Evolutionary conservation across 2,888 invertebrate genomes (phyloP).

Genomic region (Abscondita cerata): DNA sequence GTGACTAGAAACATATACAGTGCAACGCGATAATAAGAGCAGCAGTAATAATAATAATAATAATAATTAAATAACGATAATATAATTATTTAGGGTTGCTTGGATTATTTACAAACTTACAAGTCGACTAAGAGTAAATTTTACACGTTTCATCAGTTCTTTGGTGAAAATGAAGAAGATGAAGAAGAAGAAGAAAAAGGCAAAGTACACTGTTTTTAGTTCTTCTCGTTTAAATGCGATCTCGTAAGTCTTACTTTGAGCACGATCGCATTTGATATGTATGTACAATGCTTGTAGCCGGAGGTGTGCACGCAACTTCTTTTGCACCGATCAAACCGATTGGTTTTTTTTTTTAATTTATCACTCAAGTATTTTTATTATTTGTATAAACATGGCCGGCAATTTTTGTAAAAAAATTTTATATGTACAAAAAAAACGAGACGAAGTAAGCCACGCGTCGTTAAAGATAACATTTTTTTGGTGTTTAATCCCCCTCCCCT

Average conservation of each 20-base stretch:
- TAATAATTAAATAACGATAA: slow-evolving; percentile 34
- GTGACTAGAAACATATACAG: slow-evolving; percentile 47
- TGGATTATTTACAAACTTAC: slow-evolving; percentile 43
- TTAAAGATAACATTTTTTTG: too few relatives aligned
- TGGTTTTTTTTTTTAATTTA: not conserved
- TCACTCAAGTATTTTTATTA: slow-evolving; percentile 4
- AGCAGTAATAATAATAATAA: slow-evolving; percentile 43
- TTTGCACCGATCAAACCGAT: not conserved
- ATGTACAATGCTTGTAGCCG: slow-evolving; percentile 25
- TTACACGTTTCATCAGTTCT: not conserved
- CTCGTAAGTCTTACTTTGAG: slow-evolving; percentile 15
- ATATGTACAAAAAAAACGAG: slow-evolving; percentile 4
- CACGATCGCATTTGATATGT: slow-evolving; percentile 29
- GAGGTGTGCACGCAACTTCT: not conserved
- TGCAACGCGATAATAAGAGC: slow-evolving; percentile 41
- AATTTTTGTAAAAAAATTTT: slow-evolving; percentile 24
- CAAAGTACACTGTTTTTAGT: not conserved
- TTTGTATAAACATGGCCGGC: slow-evolving; percentile 35
- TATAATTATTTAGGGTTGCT: slow-evolving; percentile 38
- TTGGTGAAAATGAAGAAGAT: too few relatives aligned
- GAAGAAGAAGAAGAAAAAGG: not conserved
- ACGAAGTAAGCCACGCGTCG: not conserved
- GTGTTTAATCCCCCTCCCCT: too few relatives aligned
- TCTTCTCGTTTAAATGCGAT: not conserved
- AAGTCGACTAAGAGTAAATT: slow-evolving; percentile 27